phyloP scores from a whole-genome alignment of 2,888 invertebrate species.

The Pristionchus maxplancki region DNA sequence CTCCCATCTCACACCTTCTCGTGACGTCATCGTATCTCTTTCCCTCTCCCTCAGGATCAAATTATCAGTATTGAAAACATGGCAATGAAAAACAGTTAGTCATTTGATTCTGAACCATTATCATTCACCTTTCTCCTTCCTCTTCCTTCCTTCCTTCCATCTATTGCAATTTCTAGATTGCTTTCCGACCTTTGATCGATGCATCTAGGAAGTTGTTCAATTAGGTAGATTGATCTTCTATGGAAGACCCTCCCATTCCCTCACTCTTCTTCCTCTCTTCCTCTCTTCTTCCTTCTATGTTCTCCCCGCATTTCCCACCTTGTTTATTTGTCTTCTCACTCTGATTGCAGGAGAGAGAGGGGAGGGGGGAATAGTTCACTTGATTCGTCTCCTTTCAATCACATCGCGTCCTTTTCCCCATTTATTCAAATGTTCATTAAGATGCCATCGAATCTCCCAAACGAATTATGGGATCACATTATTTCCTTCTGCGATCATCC shows the following conservation, averaged over 20 bases:
- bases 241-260: not conserved
- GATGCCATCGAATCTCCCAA: conserved; percentile 12
- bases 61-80: not conserved
- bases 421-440: not conserved
- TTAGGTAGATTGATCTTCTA: not conserved
- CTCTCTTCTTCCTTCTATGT: conserved; percentile 18
- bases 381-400: conserved; percentile 1
- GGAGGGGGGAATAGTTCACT: not conserved
- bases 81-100: conserved; percentile 7
- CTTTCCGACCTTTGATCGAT: not conserved
- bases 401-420: not conserved
- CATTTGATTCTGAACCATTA: not conserved
- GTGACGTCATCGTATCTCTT: not conserved
- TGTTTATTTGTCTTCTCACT: conserved; percentile 36
- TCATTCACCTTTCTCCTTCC: not conserved
- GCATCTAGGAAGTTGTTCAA: not conserved
- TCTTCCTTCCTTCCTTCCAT: not conserved
- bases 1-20: not conserved
- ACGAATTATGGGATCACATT: conserved; percentile 35
- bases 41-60: not conserved
- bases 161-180: not conserved
- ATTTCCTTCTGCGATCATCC: not conserved
- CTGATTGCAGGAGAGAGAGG: not conserved
- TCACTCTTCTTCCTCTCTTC: not conserved
- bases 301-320: conserved; percentile 12